A percentile compares a stretch with the other conserved stretches of the same genome.
Evolutionary conservation across 2,113 vertebrate species (phyloP).

Genomic region (Sorex fumeus): DNA sequence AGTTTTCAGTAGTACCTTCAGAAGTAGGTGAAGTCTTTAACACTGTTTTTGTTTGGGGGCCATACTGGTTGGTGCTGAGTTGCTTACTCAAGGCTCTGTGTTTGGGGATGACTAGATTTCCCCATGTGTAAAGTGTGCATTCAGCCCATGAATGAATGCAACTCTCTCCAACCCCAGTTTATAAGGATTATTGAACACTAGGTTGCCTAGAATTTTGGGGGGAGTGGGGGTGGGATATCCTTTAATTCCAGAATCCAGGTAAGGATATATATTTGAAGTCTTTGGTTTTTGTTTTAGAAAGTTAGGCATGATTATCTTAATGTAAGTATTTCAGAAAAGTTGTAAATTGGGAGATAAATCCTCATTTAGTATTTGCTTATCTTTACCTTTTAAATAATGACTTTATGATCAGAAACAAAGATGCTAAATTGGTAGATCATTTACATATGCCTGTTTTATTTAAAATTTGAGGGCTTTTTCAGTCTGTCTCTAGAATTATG

Average conservation of each 20-base stretch:
- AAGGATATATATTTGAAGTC: slow-evolving; percentile 7
- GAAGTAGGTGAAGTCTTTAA: no score
- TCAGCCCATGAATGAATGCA: no score
- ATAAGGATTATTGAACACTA: background rate
- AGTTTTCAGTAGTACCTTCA: no score
- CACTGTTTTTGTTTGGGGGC: no score
- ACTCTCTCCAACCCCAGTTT: no score
- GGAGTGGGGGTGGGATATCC: background rate
- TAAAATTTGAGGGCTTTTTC: background rate
- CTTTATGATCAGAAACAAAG: slow-evolving; percentile 42
- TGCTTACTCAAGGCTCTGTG: no score
- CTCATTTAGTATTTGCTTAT: slow-evolving; percentile 4
- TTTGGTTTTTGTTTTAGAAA: background rate
- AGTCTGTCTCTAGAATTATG: no score
- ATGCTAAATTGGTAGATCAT: slow-evolving; percentile 2
- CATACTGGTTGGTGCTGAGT: no score
- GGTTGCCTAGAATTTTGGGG: slow-evolving; percentile 14
- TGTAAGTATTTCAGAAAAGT: background rate
- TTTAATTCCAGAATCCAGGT: background rate
- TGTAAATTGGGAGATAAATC: background rate
- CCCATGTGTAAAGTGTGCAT: no score
- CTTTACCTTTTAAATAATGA: slow-evolving; percentile 14
- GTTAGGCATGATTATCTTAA: background rate
- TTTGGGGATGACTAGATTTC: no score
- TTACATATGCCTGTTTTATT: slow-evolving; percentile 1